A percentile compares a stretch with the other conserved stretches of the same genome.
These are phyloP conservation scores for Arion vulgaris DNA, from an alignment of 1,140 invertebrate genomes.

Conservation along the genomic window DNA sequence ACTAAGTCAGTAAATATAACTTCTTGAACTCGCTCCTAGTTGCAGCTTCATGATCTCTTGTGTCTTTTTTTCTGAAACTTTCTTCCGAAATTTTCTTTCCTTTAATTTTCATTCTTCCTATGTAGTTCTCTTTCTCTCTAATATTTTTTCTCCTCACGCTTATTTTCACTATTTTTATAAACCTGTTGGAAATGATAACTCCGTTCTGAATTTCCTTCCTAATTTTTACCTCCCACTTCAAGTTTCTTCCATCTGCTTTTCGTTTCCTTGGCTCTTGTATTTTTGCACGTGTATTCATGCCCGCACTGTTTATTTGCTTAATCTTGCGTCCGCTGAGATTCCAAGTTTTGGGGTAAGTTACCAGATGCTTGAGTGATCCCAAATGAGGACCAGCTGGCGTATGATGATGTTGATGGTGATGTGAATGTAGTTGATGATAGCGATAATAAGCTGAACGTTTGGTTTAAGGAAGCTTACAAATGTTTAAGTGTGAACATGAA, in stretches of 20 bases:
- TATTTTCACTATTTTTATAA: not conserved
- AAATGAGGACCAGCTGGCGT: not conserved
- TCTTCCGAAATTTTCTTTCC: not conserved
- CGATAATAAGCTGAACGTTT: not conserved
- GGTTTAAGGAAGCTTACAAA: not conserved
- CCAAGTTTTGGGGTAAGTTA: constrained; percentile 5
- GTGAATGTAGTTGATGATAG: not conserved
- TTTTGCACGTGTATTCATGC: constrained; percentile 6
- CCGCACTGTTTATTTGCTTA: not conserved
- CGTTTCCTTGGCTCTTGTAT: not conserved
- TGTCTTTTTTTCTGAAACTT: not conserved
- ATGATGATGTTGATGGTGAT: not conserved
- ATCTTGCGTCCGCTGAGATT: not conserved
- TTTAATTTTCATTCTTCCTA: not conserved
- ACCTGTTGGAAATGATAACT: not conserved
- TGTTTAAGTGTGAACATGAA: not conserved
- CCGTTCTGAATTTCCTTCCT: not conserved
- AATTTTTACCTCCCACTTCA: not conserved
- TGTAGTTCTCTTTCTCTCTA: not conserved
- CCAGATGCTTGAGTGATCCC: constrained; percentile 6
- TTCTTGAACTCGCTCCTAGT: not conserved
- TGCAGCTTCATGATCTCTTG: not conserved
- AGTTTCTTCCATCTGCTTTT: not conserved
- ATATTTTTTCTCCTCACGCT: not conserved
- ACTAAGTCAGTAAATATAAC: not conserved